These are phyloP conservation scores for Alloscopus bannaensis DNA, from an alignment of 2,888 invertebrate species.

Conservation along the genomic window DNA sequence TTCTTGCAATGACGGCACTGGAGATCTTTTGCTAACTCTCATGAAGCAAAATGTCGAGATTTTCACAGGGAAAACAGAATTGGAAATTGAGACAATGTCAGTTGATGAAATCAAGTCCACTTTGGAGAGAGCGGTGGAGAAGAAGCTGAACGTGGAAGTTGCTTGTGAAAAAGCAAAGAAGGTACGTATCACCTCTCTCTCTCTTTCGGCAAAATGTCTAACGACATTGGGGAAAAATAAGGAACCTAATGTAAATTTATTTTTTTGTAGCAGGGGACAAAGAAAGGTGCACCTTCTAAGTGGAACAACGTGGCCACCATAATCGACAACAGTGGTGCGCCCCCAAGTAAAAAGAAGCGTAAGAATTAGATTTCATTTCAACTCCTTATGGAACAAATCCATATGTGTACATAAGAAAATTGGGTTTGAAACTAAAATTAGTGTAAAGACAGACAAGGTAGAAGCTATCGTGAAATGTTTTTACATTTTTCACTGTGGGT, in stretches of 20 bases:
- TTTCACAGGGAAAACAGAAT: constrained; percentile 65
- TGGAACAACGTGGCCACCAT: constrained; percentile 71
- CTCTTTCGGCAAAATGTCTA: too few species aligned
- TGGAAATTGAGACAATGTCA: constrained; percentile 64
- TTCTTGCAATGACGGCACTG: constrained; percentile 67
- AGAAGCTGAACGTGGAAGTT: constrained; percentile 66
- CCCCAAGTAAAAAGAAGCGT: constrained; percentile 62
- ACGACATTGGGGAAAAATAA: too few species aligned
- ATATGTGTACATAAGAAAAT: too few species aligned
- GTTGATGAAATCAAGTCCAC: constrained; percentile 65
- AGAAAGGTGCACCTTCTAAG: constrained; percentile 62
- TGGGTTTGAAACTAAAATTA: too few species aligned
- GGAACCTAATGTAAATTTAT: constrained; percentile 11
- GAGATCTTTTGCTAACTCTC: constrained; percentile 66
- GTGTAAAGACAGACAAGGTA: too few species aligned
- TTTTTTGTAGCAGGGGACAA: constrained; percentile 59
- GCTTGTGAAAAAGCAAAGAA: constrained; percentile 67
- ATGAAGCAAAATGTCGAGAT: constrained; percentile 68
- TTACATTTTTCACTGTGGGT: too few species aligned
- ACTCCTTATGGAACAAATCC: too few species aligned
- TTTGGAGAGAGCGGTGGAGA: constrained; percentile 62
- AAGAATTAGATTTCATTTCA: too few species aligned
- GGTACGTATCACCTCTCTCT: constrained; percentile 55
- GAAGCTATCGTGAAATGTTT: too few species aligned
- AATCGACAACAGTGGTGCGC: constrained; percentile 53